Evolutionary conservation across 2,113 vertebrate species (phyloP).

Genomic region (Hippocampus abdominalis): DNA sequence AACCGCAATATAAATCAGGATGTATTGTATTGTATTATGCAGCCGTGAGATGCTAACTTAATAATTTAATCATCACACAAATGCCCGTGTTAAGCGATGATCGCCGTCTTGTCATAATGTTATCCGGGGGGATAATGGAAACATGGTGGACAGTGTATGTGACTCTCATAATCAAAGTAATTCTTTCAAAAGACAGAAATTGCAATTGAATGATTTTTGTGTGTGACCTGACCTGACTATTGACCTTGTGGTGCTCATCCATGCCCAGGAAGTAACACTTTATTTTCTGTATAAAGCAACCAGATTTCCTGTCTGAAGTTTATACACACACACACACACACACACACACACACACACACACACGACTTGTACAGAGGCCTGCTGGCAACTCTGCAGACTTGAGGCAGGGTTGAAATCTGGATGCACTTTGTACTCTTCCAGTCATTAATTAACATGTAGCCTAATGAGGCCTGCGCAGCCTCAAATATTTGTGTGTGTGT

Average conservation of each 20-base stretch:
- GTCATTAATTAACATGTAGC: slow-evolving; percentile 39
- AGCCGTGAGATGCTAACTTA: slow-evolving; percentile 2
- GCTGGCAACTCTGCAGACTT: slow-evolving; percentile 2
- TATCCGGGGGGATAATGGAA: background rate
- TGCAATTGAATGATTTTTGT: background rate
- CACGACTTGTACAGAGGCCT: no score
- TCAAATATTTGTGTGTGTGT: slow-evolving; percentile 3
- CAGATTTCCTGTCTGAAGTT: slow-evolving; percentile 26
- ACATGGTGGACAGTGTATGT: background rate
- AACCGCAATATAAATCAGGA: no score
- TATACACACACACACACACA: slow-evolving; percentile 8
- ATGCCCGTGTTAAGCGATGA: background rate
- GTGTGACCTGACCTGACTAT: background rate
- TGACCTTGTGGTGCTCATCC: slow-evolving; percentile 18
- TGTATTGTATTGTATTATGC: no score
- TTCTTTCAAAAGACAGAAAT: background rate
- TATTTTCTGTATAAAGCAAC: slow-evolving; percentile 19
- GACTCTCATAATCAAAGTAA: background rate
- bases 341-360: background rate
- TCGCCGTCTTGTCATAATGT: background rate
- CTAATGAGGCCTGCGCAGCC: slow-evolving; percentile 32
- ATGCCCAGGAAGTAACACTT: slow-evolving; percentile 16
- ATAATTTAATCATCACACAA: no score
- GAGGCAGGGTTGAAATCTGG: slow-evolving; percentile 33
- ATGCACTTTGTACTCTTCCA: slow-evolving; percentile 32